These are phyloP conservation scores for Dromas ardeola DNA, from an alignment of 2,113 vertebrate genomes.

Conservation along the genomic window DNA sequence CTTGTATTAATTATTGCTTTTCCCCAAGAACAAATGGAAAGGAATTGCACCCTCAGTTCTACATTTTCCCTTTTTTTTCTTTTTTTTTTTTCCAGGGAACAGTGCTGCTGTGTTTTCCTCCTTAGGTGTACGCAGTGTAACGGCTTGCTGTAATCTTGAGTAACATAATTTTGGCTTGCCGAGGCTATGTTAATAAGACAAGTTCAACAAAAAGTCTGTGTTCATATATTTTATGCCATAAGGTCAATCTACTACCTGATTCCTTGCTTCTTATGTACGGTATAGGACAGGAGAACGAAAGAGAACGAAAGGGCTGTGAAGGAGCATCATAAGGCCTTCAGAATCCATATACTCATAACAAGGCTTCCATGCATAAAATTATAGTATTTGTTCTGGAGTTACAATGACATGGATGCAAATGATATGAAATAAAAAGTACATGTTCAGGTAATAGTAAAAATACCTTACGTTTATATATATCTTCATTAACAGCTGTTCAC, in stretches of 20 bases:
- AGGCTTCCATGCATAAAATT: background rate
- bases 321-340: background rate
- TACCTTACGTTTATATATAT: background rate
- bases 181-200: background rate
- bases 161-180: background rate
- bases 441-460: background rate
- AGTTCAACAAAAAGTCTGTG: background rate
- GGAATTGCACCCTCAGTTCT: background rate
- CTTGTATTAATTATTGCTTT: background rate
- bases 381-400: background rate
- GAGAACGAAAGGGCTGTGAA: background rate
- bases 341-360: accelerated
- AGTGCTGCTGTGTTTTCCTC: background rate
- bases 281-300: background rate
- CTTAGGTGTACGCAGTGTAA: background rate
- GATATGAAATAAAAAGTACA: background rate
- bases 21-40: background rate
- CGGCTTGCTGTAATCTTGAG: background rate
- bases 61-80: background rate
- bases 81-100: background rate
- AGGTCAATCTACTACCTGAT: background rate
- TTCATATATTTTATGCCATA: background rate
- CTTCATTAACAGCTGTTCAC: background rate
- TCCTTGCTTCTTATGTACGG: background rate
- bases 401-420: background rate